Percentiles rank a stretch among this genome's conserved stretches.
Evolutionary conservation across 2,888 invertebrate genomes (phyloP).

Genomic region (Spisula solida): DNA sequence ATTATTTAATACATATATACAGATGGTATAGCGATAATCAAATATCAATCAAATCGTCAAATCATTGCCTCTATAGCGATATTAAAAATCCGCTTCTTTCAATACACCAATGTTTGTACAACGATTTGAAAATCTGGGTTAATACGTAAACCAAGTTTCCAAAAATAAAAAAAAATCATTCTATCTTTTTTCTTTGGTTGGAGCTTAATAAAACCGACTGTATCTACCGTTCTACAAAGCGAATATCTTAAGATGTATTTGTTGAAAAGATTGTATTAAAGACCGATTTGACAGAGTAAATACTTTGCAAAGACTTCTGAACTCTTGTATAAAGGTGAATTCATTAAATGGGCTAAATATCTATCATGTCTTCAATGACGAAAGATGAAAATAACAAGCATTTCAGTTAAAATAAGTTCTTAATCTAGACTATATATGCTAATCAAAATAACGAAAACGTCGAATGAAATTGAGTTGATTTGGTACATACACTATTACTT

Average conservation of each 20-base stretch:
- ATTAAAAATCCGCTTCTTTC: conserved; percentile 2
- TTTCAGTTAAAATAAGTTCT: neutral
- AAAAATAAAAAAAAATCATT: neutral
- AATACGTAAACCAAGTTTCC: neutral
- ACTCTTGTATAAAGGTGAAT: neutral
- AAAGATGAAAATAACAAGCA: no score
- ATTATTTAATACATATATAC: neutral
- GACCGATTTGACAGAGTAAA: neutral
- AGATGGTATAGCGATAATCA: neutral
- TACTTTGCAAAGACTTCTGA: conserved; percentile 5
- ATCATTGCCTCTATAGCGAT: neutral
- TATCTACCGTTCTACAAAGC: neutral
- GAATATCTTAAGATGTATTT: conserved; percentile 9
- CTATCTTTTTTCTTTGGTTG: neutral
- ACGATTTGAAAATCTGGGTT: conserved; percentile 16
- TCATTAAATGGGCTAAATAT: conserved; percentile 4
- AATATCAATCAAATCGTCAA: neutral
- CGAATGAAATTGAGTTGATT: neutral
- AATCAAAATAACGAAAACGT: neutral
- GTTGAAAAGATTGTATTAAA: neutral
- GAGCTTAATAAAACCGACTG: neutral
- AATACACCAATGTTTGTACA: neutral
- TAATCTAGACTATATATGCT: neutral
- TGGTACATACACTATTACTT: neutral
- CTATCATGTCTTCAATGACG: no score